Evolutionary conservation across 2,888 invertebrate genomes (phyloP).

Genomic region (Colletes collaris): DNA sequence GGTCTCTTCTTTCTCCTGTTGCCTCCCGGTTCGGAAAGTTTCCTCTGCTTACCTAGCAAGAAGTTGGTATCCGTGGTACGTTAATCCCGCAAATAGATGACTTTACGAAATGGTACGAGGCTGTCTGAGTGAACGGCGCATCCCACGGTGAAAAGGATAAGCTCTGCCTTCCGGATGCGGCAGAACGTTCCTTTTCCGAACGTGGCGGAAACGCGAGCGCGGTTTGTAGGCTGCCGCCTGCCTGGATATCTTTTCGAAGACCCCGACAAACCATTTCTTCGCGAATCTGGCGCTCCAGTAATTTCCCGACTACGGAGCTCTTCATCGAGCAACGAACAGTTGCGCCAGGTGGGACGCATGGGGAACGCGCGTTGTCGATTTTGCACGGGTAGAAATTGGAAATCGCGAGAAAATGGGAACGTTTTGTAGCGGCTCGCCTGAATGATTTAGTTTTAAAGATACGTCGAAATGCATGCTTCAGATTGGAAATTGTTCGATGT

Average conservation of each 20-base stretch:
- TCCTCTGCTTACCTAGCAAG: slow-evolving; percentile 68
- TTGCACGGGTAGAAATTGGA: neutral
- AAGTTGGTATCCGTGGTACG: slow-evolving; percentile 69
- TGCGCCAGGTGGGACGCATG: neutral
- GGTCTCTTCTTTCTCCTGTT: slow-evolving; percentile 34
- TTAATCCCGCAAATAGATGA: slow-evolving; percentile 72
- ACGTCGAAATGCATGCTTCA: no score
- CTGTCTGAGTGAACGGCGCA: slow-evolving; percentile 60
- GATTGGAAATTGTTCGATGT: no score
- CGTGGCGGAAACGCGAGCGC: slow-evolving; percentile 1
- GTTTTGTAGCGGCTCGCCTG: no score
- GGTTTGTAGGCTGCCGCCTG: slow-evolving; percentile 21
- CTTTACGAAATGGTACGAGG: slow-evolving; percentile 68
- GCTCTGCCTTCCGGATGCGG: slow-evolving; percentile 31
- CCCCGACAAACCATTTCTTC: slow-evolving; percentile 29
- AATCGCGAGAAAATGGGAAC: neutral
- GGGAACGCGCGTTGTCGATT: neutral
- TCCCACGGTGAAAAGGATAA: slow-evolving; percentile 69
- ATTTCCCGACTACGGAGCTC: slow-evolving; percentile 1
- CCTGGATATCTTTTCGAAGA: slow-evolving; percentile 22
- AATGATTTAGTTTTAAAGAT: no score
- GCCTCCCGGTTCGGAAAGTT: slow-evolving; percentile 57
- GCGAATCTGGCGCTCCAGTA: neutral
- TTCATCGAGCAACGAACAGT: neutral
- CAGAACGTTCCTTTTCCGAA: neutral